Evolutionary conservation across 1,140 invertebrate genomes (phyloP).

Genomic region (Tetragonula clypearis): DNA sequence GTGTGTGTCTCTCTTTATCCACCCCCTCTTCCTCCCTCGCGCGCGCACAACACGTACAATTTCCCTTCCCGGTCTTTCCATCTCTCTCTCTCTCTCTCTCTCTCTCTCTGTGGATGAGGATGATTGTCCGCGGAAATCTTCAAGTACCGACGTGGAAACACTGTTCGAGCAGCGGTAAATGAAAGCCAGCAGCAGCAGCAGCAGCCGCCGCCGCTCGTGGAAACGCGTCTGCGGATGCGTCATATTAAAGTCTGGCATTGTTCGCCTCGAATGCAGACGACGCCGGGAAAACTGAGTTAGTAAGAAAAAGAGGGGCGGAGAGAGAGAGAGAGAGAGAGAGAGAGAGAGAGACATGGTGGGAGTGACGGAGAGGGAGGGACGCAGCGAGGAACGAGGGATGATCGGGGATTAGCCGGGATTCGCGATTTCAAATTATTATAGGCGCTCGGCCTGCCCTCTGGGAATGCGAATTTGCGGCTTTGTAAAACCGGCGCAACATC

Average conservation of each 20-base stretch:
- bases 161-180: constrained; percentile 59
- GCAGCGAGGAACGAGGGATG: background rate
- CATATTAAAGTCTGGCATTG: constrained; percentile 65
- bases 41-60: no score
- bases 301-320: background rate
- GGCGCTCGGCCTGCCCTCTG: background rate
- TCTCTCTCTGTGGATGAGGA: background rate
- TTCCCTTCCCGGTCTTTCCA: no score
- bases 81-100: background rate
- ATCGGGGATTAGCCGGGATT: constrained; percentile 6
- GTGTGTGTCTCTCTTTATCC: background rate
- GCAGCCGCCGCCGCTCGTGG: constrained; percentile 21
- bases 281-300: constrained; percentile 17
- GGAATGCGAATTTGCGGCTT: background rate
- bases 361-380: background rate
- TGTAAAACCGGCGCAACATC: background rate
- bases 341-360: background rate
- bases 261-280: constrained; percentile 44
- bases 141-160: constrained; percentile 50
- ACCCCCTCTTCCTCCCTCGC: no score
- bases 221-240: constrained; percentile 61
- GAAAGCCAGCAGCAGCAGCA: constrained; percentile 37
- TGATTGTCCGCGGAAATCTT: constrained; percentile 60
- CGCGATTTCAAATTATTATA: constrained; percentile 3
- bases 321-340: background rate